A percentile compares a stretch with the other conserved stretches of the same genome.
Evolutionary conservation across 2,113 vertebrate species (phyloP).

Genomic region (Leucoraja erinaceus): DNA sequence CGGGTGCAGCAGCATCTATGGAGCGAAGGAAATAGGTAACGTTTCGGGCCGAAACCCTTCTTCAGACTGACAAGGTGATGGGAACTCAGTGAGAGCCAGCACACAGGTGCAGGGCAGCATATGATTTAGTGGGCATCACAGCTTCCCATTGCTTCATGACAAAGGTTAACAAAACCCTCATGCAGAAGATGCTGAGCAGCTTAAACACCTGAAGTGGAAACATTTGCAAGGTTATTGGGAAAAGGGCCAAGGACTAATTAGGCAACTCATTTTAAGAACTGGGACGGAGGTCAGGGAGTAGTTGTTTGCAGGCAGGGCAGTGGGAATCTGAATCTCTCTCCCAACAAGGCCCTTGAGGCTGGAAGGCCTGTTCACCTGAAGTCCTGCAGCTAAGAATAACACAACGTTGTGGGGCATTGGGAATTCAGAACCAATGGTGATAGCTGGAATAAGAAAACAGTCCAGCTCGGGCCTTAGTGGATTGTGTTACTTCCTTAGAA

Average conservation of each 20-base stretch:
- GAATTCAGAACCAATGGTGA: too few relatives aligned
- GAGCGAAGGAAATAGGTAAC: too few relatives aligned
- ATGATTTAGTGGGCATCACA: not conserved
- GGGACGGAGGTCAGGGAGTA: not conserved
- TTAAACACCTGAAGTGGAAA: not conserved
- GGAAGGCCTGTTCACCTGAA: not conserved
- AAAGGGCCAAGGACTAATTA: not conserved
- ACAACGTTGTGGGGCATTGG: too few relatives aligned
- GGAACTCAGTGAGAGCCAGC: not conserved
- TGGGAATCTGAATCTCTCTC: not conserved
- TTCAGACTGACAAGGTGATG: too few relatives aligned
- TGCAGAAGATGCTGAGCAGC: not conserved
- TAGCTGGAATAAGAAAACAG: too few relatives aligned
- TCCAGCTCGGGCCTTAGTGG: too few relatives aligned
- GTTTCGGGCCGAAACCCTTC: too few relatives aligned
- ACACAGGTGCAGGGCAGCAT: not conserved
- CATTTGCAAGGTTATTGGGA: not conserved
- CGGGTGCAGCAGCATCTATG: too few relatives aligned
- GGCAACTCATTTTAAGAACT: not conserved
- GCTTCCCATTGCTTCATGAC: not conserved
- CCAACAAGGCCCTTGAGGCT: not conserved
- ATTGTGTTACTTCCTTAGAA: too few relatives aligned
- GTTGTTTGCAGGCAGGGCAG: not conserved
- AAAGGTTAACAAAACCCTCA: not conserved
- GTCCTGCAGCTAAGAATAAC: not conserved